Conservation (phyloP, 2,113 vertebrate species). For the Lipophrys pholis region DNA sequence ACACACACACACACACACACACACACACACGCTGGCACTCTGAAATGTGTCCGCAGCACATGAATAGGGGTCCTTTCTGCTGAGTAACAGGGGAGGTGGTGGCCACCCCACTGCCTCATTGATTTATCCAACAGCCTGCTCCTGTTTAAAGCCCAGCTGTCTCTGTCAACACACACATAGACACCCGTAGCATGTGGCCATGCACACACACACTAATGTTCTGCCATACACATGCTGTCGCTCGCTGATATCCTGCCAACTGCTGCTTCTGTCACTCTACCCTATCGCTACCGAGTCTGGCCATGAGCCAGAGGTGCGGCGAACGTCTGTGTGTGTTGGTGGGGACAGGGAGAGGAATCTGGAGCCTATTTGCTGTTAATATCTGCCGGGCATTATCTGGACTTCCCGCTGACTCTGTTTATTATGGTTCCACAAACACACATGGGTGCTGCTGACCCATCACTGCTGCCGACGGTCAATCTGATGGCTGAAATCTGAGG, state of each 20-base stretch:
- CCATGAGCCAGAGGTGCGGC: conserved; percentile 36
- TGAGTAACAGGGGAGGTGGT: conserved; percentile 68
- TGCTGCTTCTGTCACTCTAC: conserved; percentile 60
- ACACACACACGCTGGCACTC: conserved; percentile 29
- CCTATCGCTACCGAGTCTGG: conserved; percentile 52
- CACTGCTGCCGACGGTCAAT: conserved; percentile 35
- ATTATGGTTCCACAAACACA: conserved; percentile 41
- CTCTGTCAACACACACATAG: conserved; percentile 62
- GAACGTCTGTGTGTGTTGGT: conserved; percentile 13
- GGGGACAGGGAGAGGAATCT: conserved; percentile 43
- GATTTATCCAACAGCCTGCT: conserved; percentile 76
- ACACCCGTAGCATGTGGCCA: conserved; percentile 17
- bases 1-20: conserved; percentile 24
- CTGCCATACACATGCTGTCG: conserved; percentile 17
- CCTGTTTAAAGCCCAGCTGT: conserved; percentile 76
- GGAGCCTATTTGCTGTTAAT: conserved; percentile 54
- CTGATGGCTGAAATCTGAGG: conserved; percentile 27
- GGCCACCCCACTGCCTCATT: conserved; percentile 70
- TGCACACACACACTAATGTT: conserved; percentile 25
- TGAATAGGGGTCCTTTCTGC: conserved; percentile 64
- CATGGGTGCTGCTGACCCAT: conserved; percentile 32
- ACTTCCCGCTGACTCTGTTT: conserved; percentile 54
- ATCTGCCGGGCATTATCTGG: conserved; percentile 46
- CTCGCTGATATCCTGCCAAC: conserved; percentile 55
- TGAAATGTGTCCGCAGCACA: conserved; percentile 57